Evolutionary conservation across 2,888 invertebrate genomes (phyloP), one percentile per base, ranked within the genome.

Genomic region (Luperina nickerlii): DNA sequence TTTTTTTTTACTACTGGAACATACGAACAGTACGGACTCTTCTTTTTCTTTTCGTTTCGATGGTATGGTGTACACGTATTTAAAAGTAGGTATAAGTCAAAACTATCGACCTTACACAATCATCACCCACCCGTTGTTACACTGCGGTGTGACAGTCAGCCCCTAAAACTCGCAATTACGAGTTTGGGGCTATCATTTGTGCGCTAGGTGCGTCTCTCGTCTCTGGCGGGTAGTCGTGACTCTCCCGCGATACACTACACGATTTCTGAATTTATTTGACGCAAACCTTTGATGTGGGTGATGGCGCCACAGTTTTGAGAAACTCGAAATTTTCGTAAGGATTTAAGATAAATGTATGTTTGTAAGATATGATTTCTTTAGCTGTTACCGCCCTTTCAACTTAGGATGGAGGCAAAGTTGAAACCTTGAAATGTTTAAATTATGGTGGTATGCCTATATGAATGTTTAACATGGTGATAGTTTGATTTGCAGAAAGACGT

Each of bases 161-260:
- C 89, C 73, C 72, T 78, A 90, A 87, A 85, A 91, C 90, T 91
- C 90, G 89, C 92, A 94, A 94, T 94, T 94, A 93, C 91, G 91
- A 91, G 88, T 91, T 92, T 91, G 90, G 91, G 93, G 92, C 93
- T 94, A 95, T 95, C 93, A 95, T 95, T 94, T 90, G 90, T 89
- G 87, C 87, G 90, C 94, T 95, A 95, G 94, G 91, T 92, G 89
- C 92, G 90, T 89, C 89, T 90, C 77, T 66, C 69, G 85, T 87
- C 71, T 68, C 84, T 69, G 77, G 65, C 38, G 38, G 38, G 65
- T 65, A 69, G 81, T 95, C 96, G 96, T 95, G 96, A 95, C 95
- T 93, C 89, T 92, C 90, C 81, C 89, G 86, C 82, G 82, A 74
- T 84, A 84, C 73, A 76, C 80, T 91, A 90, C 95, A 95, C 95